A percentile compares a stretch with the other conserved stretches of the same genome.
These are phyloP conservation scores for Drosophila arizonae DNA, from an alignment of 1,140 invertebrate genomes.

Conservation along the genomic window DNA sequence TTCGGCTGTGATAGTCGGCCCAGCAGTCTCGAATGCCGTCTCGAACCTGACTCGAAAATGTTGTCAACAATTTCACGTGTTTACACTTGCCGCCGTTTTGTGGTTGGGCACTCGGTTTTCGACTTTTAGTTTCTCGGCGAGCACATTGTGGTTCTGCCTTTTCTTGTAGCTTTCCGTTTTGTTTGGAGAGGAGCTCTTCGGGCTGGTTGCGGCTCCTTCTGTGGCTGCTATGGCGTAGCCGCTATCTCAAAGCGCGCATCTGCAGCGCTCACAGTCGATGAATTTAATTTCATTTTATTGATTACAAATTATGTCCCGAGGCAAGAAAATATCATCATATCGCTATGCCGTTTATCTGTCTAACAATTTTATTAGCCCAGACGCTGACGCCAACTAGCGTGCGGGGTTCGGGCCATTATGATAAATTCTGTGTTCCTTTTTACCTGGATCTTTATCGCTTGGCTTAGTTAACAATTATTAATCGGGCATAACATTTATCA, in stretches of 20 bases:
- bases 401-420: slow-evolving; percentile 27
- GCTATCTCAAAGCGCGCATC: slow-evolving; percentile 72
- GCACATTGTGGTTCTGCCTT: too few species aligned
- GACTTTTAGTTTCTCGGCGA: slow-evolving; percentile 2
- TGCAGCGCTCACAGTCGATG: slow-evolving; percentile 37
- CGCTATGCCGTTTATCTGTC: slow-evolving; percentile 57
- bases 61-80: slow-evolving; percentile 62
- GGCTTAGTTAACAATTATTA: slow-evolving; percentile 81
- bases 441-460: slow-evolving; percentile 59
- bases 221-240: slow-evolving; percentile 22
- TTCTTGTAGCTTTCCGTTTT: neutral
- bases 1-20: neutral
- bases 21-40: slow-evolving; percentile 1
- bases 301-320: slow-evolving; percentile 75
- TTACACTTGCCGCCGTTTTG: slow-evolving; percentile 77
- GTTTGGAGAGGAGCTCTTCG: neutral
- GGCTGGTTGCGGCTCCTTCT: slow-evolving; percentile 19
- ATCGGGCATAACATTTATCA: slow-evolving; percentile 82
- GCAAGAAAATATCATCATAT: slow-evolving; percentile 32
- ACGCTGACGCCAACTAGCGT: slow-evolving; percentile 24
- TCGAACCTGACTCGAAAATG: slow-evolving; percentile 7
- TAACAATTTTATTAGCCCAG: slow-evolving; percentile 75
- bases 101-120: slow-evolving; percentile 43
- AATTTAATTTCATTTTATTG: slow-evolving; percentile 72
- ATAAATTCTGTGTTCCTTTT: slow-evolving; percentile 26